phyloP scores from a whole-genome alignment of 2,888 invertebrate species.

The Tenthredo mesomela region DNA sequence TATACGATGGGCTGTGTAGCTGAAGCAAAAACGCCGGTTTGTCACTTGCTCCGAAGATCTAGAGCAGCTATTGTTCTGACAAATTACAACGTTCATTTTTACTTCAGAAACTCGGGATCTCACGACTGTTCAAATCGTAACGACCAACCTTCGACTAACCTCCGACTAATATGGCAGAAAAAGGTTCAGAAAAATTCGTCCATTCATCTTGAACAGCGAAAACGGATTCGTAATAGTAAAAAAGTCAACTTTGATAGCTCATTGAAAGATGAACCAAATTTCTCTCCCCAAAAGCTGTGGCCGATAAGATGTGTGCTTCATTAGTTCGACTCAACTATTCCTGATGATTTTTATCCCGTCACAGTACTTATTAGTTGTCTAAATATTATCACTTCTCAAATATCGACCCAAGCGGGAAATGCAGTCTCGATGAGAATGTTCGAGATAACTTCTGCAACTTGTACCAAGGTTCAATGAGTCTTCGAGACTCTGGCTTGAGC shows the following conservation, averaged over 20 bases:
- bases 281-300: no score
- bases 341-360: neutral
- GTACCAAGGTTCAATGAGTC: slow-evolving; percentile 42
- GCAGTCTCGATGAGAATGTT: slow-evolving; percentile 23
- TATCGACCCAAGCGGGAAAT: neutral
- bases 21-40: slow-evolving; percentile 28
- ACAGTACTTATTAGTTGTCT: neutral
- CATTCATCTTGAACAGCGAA: neutral
- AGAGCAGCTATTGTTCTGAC: slow-evolving; percentile 28
- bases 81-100: slow-evolving; percentile 28
- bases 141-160: slow-evolving; percentile 7
- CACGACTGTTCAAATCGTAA: neutral
- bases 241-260: neutral
- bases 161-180: neutral
- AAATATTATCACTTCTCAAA: slow-evolving; percentile 8
- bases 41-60: slow-evolving; percentile 32
- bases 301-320: neutral
- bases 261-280: neutral
- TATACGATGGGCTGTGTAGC: neutral
- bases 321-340: neutral
- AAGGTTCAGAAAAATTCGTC: neutral
- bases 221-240: no score
- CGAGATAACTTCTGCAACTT: slow-evolving; percentile 36
- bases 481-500: slow-evolving; percentile 42
- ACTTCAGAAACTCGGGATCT: slow-evolving; percentile 23